These are phyloP conservation scores for Columba livia DNA, from an alignment of 2,113 vertebrate genomes.

Conservation along the genomic window DNA sequence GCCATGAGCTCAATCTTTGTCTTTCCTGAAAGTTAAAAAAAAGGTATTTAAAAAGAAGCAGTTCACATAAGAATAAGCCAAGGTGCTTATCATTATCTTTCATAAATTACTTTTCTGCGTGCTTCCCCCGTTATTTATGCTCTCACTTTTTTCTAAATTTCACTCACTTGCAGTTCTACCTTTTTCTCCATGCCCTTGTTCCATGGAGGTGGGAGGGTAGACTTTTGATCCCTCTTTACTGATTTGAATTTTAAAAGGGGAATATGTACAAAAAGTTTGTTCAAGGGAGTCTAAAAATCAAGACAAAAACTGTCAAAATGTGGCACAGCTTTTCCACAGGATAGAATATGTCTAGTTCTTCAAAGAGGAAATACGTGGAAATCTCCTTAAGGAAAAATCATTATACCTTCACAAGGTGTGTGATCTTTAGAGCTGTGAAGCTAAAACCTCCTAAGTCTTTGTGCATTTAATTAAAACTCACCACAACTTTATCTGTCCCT, in stretches of 20 bases:
- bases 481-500: background rate
- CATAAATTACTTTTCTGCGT: background rate
- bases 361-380: background rate
- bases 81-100: background rate
- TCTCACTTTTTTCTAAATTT: background rate
- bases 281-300: background rate
- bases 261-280: background rate
- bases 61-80: background rate
- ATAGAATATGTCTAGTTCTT: background rate
- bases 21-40: background rate
- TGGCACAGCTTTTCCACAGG: background rate
- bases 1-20: background rate
- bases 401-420: background rate
- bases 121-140: background rate
- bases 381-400: background rate
- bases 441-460: background rate
- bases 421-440: background rate
- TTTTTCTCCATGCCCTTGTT: background rate
- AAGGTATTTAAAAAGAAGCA: background rate
- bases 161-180: background rate
- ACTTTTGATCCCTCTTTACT: background rate
- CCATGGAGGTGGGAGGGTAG: accelerated
- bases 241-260: background rate
- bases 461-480: background rate
- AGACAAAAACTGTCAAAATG: background rate